Conservation (phyloP, 2,113 vertebrate genomes). For the Astatotilapia flaviijosephi region DNA sequence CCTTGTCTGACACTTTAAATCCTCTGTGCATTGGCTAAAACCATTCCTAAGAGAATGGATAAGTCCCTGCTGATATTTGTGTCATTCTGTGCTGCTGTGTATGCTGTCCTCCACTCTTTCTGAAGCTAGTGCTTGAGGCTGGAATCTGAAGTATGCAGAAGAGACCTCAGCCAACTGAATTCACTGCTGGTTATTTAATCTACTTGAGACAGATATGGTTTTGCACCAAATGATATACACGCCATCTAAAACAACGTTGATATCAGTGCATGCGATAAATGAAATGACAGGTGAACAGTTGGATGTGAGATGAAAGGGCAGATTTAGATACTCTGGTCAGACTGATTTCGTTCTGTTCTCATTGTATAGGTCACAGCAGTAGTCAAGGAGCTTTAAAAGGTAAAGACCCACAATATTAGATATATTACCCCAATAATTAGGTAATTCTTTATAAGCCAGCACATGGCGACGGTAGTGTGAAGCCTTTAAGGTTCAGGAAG, state of each 20-base stretch:
- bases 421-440: neutral
- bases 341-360: neutral
- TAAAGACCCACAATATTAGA: neutral
- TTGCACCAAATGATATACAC: neutral
- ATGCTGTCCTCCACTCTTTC: neutral
- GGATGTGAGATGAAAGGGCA: neutral
- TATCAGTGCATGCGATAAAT: neutral
- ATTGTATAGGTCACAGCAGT: neutral
- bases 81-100: neutral
- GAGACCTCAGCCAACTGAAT: neutral
- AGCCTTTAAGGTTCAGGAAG: neutral
- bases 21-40: neutral
- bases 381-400: neutral
- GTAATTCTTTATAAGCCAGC: accelerated
- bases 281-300: accelerated
- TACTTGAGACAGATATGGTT: neutral
- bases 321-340: neutral
- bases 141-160: neutral
- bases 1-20: neutral
- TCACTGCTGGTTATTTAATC: neutral
- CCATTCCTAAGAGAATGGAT: neutral
- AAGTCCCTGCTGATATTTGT: neutral
- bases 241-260: neutral
- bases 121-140: neutral
- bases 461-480: neutral